These are phyloP conservation scores for Synodontis membranacea DNA, from an alignment of 2,113 vertebrate genomes.

Conservation along the genomic window DNA sequence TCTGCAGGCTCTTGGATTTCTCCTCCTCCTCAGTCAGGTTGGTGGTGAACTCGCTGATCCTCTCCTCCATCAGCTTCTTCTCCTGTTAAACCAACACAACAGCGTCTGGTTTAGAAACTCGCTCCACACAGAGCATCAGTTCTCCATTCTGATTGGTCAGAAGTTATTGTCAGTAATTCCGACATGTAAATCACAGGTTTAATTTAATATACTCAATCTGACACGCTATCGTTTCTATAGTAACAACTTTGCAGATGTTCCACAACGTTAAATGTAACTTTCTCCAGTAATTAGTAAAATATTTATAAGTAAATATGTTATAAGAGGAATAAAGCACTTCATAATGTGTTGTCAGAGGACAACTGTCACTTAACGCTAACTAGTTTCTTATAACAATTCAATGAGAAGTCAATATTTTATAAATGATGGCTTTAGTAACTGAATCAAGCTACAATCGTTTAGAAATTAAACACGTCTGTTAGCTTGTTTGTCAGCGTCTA, in stretches of 20 bases:
- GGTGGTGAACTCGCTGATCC: constrained; percentile 91
- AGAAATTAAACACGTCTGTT: neutral
- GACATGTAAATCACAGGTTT: too few species aligned
- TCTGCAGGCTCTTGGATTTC: constrained; percentile 97
- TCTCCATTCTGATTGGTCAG: neutral
- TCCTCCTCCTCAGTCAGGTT: constrained; percentile 96
- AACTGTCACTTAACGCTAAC: too few species aligned
- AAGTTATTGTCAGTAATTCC: too few species aligned
- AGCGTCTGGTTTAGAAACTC: neutral
- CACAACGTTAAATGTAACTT: neutral
- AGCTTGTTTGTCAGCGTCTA: neutral
- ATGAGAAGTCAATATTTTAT: too few species aligned
- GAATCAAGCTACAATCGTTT: too few species aligned
- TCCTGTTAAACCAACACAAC: constrained; percentile 73
- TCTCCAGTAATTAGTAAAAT: too few species aligned
- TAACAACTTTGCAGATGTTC: neutral
- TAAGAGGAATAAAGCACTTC: too few species aligned
- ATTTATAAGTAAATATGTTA: too few species aligned
- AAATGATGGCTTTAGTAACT: neutral
- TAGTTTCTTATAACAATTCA: too few species aligned
- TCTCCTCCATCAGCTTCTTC: constrained; percentile 93
- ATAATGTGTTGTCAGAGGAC: too few species aligned
- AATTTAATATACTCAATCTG: too few species aligned
- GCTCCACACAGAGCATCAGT: neutral
- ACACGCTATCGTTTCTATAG: neutral